Evolutionary conservation across 2,113 vertebrate genomes (phyloP), one percentile per base, ranked within the genome.

Genomic region (Irena cyanogastra): DNA sequence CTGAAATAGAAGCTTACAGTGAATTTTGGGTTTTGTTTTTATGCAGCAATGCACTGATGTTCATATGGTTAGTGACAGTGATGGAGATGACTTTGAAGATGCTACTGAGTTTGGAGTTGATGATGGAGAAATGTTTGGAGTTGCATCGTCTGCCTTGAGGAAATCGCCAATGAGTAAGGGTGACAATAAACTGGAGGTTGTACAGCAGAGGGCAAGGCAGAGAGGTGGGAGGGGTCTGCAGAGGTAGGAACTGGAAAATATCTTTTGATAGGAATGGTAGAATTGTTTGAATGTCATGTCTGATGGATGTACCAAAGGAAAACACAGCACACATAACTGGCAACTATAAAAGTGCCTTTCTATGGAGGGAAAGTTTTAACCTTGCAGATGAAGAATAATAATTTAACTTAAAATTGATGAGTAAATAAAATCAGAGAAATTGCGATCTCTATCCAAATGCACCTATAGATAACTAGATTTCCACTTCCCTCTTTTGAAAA

Each of bases 51-150:
- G 99, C 97, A 98, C 99, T 93, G 99, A 99, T 97, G 99, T 99
- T 96, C 99, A 99, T 96, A 99, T 99, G 99, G 98, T 99, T 97
- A 99, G 99, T 81, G 99, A 99, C 95, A 99, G 99, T 33, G 99
- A 99, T 93, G 99, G 99, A 61, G 99, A 99, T 94, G 99, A 99
- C 96, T 99, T 99, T 96, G 99, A 99, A 97, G 99, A 99, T 95
- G 99, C 99, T 56, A 98, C 99, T 72, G 99, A 99, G 97, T 99
- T 99, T 96, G 99, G 99, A 64, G 99, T 99, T 79, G 99, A 99
- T 57, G 99, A 99, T 97, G 98, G 99, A 84, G 99, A 99, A 97
- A 99, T 99, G 98, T 99, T 99, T 95, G 98, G 99, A 95, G 98
- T 99, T 98, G 98, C 98, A 30, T 98, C 99, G 24, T 98, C 99